Evolutionary conservation across 1,140 invertebrate species (phyloP), one percentile per base, ranked within the genome.

Genomic region (Drosophila santomea): DNA sequence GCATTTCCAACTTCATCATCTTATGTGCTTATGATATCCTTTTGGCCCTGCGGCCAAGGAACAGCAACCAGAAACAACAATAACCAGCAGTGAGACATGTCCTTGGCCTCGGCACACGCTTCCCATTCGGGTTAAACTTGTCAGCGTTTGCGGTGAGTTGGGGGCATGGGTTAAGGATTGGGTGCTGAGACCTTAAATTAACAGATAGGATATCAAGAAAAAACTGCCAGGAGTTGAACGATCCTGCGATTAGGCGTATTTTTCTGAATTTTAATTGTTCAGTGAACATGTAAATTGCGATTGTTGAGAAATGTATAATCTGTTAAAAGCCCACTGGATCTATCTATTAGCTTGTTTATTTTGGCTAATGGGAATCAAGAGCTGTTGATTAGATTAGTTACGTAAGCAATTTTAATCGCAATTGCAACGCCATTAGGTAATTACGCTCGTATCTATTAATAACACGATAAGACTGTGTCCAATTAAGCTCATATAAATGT

Each of bases 11-110:
- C 69, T 62, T 75, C 73, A 52, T 75, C 73, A 75, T 75, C 73
- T 75, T 75, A 72, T 69, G 68, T 88, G 76, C 83, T 88, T 77
- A 83, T 78, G 73, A 67, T 88, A 89, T 80, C 73, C 81, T 58
- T 57, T 85, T 68, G 68, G 80, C 77, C 74, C 75, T 66, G 68
- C 55, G 73, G 62, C 76, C 38, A 63, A 73, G 35, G 50, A 60
- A 71, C 64, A 74, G 74, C 62, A 74, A 54, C 28, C 69, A 80
- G 39, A 23, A 77, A 71, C 61, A 74, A 74, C 62, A 78, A 74
- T 44, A 80, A 59, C 64, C 69, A 57, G 17, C 47, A 59, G 32
- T 41, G 67, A 44, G 59, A 48, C 75, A 77, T 78, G 75, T 78
- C 74, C 63, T 77, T 77, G 67, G 58, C 74, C 52, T 36, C 63